Conservation (phyloP, 1,140 invertebrate species). For the Nilaparvata lugens region DNA sequence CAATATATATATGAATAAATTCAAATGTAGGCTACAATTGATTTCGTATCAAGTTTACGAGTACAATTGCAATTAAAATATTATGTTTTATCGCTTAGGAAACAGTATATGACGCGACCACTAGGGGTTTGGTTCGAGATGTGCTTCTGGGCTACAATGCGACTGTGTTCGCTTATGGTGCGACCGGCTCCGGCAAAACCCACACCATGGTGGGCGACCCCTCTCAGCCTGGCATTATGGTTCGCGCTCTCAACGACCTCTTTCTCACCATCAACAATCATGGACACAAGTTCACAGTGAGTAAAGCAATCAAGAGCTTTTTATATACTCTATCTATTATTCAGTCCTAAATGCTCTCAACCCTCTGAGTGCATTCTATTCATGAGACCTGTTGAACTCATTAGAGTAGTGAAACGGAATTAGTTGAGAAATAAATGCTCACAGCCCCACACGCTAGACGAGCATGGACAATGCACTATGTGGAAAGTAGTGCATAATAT, state of each 20-base stretch:
- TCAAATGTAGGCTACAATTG: neutral
- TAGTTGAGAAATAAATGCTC: too few relatives aligned
- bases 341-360: too few relatives aligned
- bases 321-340: too few relatives aligned
- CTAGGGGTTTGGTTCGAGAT: conserved; percentile 74
- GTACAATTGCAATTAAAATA: neutral
- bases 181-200: conserved; percentile 86
- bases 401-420: too few relatives aligned
- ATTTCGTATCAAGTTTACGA: neutral
- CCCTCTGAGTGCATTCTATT: too few relatives aligned
- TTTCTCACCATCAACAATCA: conserved; percentile 55
- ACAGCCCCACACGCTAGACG: too few relatives aligned
- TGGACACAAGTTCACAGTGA: conserved; percentile 46
- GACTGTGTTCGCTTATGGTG: conserved; percentile 95
- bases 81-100: conserved; percentile 42
- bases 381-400: too few relatives aligned
- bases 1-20: too few relatives aligned
- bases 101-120: conserved; percentile 74
- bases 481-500: too few relatives aligned
- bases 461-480: too few relatives aligned
- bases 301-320: conserved; percentile 21
- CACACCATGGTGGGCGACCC: conserved; percentile 76
- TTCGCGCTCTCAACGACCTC: conserved; percentile 71
- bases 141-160: conserved; percentile 89
- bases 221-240: conserved; percentile 74